Percentiles rank a stretch among this genome's conserved stretches.
phyloP scores from a whole-genome alignment of 2,888 invertebrate genomes.

The Arrhopalites spinosus region DNA sequence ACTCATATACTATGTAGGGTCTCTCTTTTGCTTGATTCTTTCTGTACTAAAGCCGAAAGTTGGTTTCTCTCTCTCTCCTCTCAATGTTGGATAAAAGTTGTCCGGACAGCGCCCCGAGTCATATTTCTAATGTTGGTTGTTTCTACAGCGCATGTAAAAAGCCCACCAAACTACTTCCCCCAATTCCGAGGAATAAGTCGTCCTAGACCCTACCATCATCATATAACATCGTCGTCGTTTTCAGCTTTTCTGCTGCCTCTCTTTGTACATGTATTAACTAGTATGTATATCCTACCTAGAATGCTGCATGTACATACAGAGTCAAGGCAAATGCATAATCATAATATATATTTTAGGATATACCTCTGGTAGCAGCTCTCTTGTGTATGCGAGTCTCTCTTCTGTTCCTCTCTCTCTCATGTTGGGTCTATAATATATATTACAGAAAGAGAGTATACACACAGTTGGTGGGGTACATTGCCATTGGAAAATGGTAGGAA shows the following conservation, averaged over 20 bases:
- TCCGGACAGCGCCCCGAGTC: conserved; percentile 23
- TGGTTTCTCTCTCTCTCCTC: too few species aligned
- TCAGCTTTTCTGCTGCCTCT: not conserved
- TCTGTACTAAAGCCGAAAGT: too few species aligned
- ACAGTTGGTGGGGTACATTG: conserved; percentile 22
- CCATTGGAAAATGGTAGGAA: conserved; percentile 28
- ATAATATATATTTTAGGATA: too few species aligned
- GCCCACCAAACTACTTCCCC: conserved; percentile 14
- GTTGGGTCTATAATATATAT: not conserved
- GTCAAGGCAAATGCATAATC: too few species aligned
- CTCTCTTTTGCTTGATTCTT: too few species aligned
- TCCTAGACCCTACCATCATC: not conserved
- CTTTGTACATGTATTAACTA: not conserved
- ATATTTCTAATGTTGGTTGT: conserved; percentile 6
- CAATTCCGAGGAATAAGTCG: conserved; percentile 21
- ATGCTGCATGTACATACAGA: not conserved
- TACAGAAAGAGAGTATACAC: not conserved
- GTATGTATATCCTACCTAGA: not conserved
- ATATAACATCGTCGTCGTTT: not conserved
- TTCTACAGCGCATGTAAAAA: conserved; percentile 18
- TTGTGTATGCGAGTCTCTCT: too few species aligned
- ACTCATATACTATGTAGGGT: not conserved
- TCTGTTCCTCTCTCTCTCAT: not conserved
- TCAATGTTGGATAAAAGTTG: not conserved
- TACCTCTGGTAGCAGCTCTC: too few species aligned